Conservation (phyloP, 2,113 vertebrate genomes). For the Hypocryptadius cinnamomeus region DNA sequence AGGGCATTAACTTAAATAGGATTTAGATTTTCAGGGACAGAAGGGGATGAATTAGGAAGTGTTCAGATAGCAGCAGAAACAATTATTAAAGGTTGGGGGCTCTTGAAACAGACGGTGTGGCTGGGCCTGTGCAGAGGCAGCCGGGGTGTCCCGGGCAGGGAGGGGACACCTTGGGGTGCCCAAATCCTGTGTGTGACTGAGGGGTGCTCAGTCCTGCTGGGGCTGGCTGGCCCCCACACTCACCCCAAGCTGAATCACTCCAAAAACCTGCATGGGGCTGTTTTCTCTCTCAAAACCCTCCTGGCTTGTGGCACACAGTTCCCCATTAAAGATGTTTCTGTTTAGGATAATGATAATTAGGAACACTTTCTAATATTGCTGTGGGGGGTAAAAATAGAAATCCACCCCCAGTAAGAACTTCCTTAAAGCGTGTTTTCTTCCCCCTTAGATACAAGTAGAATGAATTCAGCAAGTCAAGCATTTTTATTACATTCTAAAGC, state of each 20-base stretch:
- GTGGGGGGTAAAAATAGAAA: background rate
- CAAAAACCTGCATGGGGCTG: accelerated
- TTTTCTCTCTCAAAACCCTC: background rate
- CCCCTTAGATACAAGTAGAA: background rate
- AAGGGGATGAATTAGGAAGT: constrained; percentile 70
- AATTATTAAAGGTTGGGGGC: constrained; percentile 65
- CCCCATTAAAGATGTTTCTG: background rate
- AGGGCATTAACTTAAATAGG: constrained; percentile 79
- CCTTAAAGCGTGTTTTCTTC: background rate
- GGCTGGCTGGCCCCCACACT: accelerated
- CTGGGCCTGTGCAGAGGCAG: background rate
- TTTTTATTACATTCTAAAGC: background rate
- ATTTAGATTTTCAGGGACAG: constrained; percentile 76
- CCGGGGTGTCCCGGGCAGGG: background rate
- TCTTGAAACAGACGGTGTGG: constrained; percentile 61
- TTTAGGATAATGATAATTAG: background rate
- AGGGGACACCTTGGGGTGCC: background rate
- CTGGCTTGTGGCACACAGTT: accelerated
- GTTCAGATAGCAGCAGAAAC: constrained; percentile 64
- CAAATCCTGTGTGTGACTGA: accelerated
- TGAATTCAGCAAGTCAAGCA: background rate
- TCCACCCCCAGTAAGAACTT: background rate
- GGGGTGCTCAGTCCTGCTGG: background rate
- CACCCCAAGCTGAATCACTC: background rate
- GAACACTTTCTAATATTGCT: background rate